Percentiles rank a stretch among this genome's conserved stretches.
Evolutionary conservation across 1,140 invertebrate genomes (phyloP).

Genomic region (Aporrectodea caliginosa): DNA sequence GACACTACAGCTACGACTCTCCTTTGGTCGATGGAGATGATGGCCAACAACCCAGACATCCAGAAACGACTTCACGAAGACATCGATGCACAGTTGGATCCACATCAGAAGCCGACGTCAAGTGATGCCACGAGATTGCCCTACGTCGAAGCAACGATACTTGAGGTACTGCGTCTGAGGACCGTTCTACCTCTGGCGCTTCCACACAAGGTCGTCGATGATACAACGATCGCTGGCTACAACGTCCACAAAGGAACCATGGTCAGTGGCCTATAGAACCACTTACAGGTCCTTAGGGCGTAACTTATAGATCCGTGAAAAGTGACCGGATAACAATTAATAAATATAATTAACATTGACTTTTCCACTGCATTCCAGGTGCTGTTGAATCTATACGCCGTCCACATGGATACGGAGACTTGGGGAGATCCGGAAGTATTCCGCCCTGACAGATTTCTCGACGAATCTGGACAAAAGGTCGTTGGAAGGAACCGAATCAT

Average conservation of each 20-base stretch:
- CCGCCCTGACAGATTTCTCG: conserved; percentile 63
- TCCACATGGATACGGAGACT: conserved; percentile 68
- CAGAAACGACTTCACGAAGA: conserved; percentile 47
- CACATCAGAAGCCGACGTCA: conserved; percentile 35
- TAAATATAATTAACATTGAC: not conserved
- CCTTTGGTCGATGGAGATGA: not conserved
- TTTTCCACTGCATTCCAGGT: conserved; percentile 49
- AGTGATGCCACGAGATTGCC: conserved; percentile 37
- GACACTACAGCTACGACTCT: conserved; percentile 10
- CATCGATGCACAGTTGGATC: conserved; percentile 44
- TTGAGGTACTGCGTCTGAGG: conserved; percentile 41
- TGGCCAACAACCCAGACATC: conserved; percentile 47
- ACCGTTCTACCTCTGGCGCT: conserved; percentile 50
- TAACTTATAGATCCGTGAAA: no score
- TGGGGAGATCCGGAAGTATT: conserved; percentile 71
- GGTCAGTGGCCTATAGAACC: conserved; percentile 32
- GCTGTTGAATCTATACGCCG: conserved; percentile 72
- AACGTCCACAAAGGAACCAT: conserved; percentile 45
- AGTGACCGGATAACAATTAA: no score
- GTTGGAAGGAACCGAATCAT: not conserved
- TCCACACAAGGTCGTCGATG: conserved; percentile 37
- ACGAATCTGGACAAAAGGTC: conserved; percentile 14
- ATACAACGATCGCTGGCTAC: conserved; percentile 45
- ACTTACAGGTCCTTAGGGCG: no score
- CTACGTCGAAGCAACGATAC: conserved; percentile 42